These are phyloP conservation scores for Bombus affinis DNA, from an alignment of 1,140 invertebrate species.

Conservation along the genomic window DNA sequence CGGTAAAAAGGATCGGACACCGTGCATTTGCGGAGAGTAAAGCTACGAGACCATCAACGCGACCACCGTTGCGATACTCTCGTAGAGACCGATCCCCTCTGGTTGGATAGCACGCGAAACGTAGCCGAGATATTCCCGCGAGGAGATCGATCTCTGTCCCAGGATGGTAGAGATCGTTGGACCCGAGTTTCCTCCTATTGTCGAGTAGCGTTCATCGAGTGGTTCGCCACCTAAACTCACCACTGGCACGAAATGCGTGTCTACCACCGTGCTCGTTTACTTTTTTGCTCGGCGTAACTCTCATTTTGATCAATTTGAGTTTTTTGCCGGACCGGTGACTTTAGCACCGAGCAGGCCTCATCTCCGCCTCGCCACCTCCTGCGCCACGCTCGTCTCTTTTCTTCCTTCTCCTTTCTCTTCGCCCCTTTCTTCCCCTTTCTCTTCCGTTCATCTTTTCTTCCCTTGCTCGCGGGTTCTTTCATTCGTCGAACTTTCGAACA, in stretches of 20 bases:
- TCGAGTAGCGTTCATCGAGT: constrained; percentile 29
- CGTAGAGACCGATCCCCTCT: not conserved
- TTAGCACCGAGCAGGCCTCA: constrained; percentile 69
- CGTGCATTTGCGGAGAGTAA: not conserved
- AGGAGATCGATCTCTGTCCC: constrained; percentile 4
- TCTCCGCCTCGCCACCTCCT: constrained; percentile 55
- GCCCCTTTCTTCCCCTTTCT: constrained; percentile 6
- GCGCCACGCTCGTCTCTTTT: constrained; percentile 28
- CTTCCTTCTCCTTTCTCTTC: not conserved
- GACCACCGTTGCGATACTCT: not conserved
- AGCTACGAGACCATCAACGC: not conserved
- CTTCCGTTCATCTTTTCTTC: not conserved
- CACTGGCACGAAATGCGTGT: constrained; percentile 66
- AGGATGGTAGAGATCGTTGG: constrained; percentile 8
- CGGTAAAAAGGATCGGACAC: not conserved
- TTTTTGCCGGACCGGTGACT: constrained; percentile 76
- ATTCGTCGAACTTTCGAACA: not conserved
- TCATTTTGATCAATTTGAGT: constrained; percentile 78
- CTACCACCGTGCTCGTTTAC: constrained; percentile 68
- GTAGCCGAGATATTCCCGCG: not conserved
- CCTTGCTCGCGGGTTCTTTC: not conserved
- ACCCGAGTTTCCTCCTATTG: constrained; percentile 10
- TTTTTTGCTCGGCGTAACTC: constrained; percentile 76
- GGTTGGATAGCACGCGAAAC: not conserved
- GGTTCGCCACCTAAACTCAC: constrained; percentile 62